Conservation (phyloP, 2,888 invertebrate genomes). For the Tenthredo amoena region DNA sequence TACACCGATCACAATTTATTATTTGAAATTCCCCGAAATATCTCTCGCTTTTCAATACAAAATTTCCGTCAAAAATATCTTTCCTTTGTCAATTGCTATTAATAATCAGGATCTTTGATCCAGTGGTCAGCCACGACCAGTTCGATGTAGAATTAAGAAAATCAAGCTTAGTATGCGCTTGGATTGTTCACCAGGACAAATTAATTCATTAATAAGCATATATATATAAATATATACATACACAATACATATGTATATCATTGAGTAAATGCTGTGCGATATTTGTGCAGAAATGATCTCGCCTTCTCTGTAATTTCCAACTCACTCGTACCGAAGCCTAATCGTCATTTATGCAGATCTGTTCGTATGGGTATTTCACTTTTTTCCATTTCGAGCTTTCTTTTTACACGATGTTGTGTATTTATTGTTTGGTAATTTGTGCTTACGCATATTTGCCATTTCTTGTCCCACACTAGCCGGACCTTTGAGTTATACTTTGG, state of each 20-base stretch:
- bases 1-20: constrained; percentile 72
- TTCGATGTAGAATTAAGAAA: constrained; percentile 57
- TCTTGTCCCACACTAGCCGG: background rate
- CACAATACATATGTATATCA: background rate
- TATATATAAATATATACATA: background rate
- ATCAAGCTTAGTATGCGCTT: constrained; percentile 16
- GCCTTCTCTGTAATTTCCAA: background rate
- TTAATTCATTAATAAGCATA: background rate
- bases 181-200: background rate
- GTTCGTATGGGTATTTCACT: background rate
- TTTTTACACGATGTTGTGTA: background rate
- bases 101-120: constrained; percentile 60
- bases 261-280: background rate
- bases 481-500: background rate
- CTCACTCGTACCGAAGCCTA: background rate
- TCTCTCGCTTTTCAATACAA: constrained; percentile 67
- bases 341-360: background rate
- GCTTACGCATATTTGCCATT: background rate
- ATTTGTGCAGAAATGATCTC: background rate
- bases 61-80: constrained; percentile 72
- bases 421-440: background rate
- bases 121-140: constrained; percentile 58
- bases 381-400: background rate
- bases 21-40: constrained; percentile 63
- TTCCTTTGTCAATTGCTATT: constrained; percentile 65